phyloP scores from a whole-genome alignment of 2,797 vertebrate species.

The Chanos chanos region DNA sequence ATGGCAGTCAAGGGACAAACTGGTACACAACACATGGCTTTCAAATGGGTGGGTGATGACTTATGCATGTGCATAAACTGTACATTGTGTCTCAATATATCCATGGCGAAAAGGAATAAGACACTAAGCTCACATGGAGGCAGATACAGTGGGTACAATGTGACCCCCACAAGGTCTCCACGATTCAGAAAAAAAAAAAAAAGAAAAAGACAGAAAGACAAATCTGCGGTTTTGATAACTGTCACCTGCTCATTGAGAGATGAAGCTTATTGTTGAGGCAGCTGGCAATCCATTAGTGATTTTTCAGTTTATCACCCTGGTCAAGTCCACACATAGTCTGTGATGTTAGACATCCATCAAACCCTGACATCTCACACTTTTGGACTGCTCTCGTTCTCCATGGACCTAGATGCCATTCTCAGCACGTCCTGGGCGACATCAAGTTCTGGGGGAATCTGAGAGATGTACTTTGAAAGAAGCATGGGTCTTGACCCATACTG shows the following conservation, averaged over 20 bases:
- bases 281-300: conserved; percentile 66
- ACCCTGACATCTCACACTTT: conserved; percentile 59
- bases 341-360: conserved; percentile 73
- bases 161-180: conserved; percentile 50
- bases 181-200: conserved; percentile 47
- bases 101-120: too few species aligned
- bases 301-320: conserved; percentile 63
- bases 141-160: conserved; percentile 42
- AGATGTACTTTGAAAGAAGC: too few species aligned
- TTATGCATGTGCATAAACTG: neutral
- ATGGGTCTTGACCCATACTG: too few species aligned
- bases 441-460: too few species aligned
- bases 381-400: conserved; percentile 51
- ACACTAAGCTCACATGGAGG: too few species aligned
- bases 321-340: conserved; percentile 43
- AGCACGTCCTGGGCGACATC: too few species aligned
- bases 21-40: conserved; percentile 19
- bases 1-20: conserved; percentile 35
- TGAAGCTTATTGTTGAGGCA: conserved; percentile 59
- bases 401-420: too few species aligned
- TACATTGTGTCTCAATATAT: too few species aligned
- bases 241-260: conserved; percentile 57
- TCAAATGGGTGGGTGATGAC: neutral
- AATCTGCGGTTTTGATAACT: conserved; percentile 55
- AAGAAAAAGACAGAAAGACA: conserved; percentile 47